Evolutionary conservation across 2,888 invertebrate species (phyloP).

Genomic region (Heliconius charithonia): DNA sequence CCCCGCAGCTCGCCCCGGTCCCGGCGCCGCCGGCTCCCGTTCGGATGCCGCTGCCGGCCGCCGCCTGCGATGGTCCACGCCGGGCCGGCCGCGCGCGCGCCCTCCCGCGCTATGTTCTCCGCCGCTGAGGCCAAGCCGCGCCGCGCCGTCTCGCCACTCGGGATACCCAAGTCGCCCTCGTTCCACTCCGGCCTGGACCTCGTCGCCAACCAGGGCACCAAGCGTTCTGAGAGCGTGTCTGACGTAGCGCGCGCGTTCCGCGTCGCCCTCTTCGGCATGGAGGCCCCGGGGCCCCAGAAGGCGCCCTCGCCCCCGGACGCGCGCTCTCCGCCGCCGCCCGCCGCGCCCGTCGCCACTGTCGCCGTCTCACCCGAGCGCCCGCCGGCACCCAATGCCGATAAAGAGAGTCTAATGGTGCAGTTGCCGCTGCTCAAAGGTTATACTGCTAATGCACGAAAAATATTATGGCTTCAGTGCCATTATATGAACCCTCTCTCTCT

Average conservation of each 20-base stretch:
- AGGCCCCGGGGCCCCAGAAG: slow-evolving; percentile 72
- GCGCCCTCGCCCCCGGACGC: slow-evolving; percentile 76
- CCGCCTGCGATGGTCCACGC: slow-evolving; percentile 84
- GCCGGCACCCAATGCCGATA: slow-evolving; percentile 66
- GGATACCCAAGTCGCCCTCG: slow-evolving; percentile 94
- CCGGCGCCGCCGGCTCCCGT: slow-evolving; percentile 79
- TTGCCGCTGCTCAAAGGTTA: slow-evolving; percentile 82
- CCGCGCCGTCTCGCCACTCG: slow-evolving; percentile 85
- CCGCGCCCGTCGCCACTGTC: slow-evolving; percentile 59
- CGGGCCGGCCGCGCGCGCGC: slow-evolving; percentile 83
- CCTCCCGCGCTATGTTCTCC: slow-evolving; percentile 81
- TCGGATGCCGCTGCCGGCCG: slow-evolving; percentile 83
- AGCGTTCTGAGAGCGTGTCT: slow-evolving; percentile 77
- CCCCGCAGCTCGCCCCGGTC: slow-evolving; percentile 78
- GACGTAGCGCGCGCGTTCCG: slow-evolving; percentile 81
- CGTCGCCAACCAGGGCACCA: slow-evolving; percentile 86
- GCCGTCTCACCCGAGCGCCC: slow-evolving; percentile 67
- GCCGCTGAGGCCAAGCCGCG: slow-evolving; percentile 81
- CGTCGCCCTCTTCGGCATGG: slow-evolving; percentile 76
- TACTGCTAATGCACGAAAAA: slow-evolving; percentile 45
- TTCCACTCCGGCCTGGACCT: slow-evolving; percentile 94
- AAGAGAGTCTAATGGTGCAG: slow-evolving; percentile 79
- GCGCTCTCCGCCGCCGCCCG: slow-evolving; percentile 66
- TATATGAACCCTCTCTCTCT: not conserved
- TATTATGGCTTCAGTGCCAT: not conserved